Percentiles rank a stretch among this genome's conserved stretches.
Evolutionary conservation across 2,797 vertebrate genomes (phyloP).

Genomic region (Cyprinella venusta): DNA sequence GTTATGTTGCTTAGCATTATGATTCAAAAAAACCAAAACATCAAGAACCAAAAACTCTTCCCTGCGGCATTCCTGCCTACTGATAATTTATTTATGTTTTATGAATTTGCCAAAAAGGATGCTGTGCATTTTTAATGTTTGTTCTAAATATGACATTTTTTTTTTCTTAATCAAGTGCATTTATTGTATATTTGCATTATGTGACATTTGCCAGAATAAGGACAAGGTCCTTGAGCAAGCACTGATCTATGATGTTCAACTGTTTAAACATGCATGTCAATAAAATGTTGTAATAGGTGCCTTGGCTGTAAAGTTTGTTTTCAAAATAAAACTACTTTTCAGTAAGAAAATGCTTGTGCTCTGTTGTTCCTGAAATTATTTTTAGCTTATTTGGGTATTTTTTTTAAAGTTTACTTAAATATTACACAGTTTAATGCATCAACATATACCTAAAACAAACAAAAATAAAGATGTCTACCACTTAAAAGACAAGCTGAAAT

Average conservation of each 20-base stretch:
- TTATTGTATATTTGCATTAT: constrained; percentile 36
- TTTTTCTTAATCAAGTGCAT: background rate
- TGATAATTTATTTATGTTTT: constrained; percentile 37
- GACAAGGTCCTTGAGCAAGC: constrained; percentile 35
- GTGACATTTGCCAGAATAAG: constrained; percentile 42
- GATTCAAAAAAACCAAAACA: background rate
- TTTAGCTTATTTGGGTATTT: background rate
- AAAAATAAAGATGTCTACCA: background rate
- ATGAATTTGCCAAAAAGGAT: constrained; percentile 44
- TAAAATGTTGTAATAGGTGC: background rate
- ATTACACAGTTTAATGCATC: background rate
- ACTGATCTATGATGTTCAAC: constrained; percentile 27
- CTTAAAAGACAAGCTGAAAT: background rate
- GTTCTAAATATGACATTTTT: constrained; percentile 8
- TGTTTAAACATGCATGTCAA: constrained; percentile 19
- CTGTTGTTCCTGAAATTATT: background rate
- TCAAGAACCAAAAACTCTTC: constrained; percentile 19
- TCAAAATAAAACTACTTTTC: constrained; percentile 39
- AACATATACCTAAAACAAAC: background rate
- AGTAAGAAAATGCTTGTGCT: background rate
- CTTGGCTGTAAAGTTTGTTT: constrained; percentile 27
- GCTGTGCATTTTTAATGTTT: constrained; percentile 51
- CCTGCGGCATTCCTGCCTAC: constrained; percentile 38
- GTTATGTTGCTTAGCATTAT: constrained; percentile 32
- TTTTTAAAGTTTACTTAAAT: background rate